Base-by-base conservation (phyloP, 1,140 invertebrate genomes). In the Tetramorium simillimum region DNA sequence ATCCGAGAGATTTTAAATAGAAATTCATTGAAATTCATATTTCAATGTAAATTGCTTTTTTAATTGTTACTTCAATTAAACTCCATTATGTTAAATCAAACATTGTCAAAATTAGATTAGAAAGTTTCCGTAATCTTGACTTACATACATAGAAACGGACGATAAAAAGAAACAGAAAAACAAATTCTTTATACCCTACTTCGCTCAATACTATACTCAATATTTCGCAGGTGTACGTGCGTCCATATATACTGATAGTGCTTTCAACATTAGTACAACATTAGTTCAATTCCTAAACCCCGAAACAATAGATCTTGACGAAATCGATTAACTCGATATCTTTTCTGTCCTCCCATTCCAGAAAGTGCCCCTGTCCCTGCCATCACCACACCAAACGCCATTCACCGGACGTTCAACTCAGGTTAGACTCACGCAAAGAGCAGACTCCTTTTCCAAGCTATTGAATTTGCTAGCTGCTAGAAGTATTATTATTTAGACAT, bases 391-490 rank as follows among this genome's bases (percentile, higher is more conserved):
- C 89, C 93, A 90, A 92, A 93, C 90, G 91, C 92, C 88, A 92
- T 93, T 91, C 93, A 88, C 80, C 92, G 93, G 93, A 94, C 92
- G 86, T 94, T 93, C 91, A 92, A 91, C 87, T 93, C 93, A 94
- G 94, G 94, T 94, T 94, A 94, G 94, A 94, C 91, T 92, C 86
- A 92, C 91, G 92, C 91, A 91, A 21, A 91, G 76, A 92, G 89
- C 89, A 90, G 88, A 92, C 58, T 91, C 90, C 90, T 89, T 86
- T 90, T 90, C 91, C 92, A 89, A 80, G 76, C 92, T 90, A 88
- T 90, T 92, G 78, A 86, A 85, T 78, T 85, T 78, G 81, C 86
- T 77, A 58, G 65, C 76, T 37, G 76, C 77, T 90, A 90, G 80
- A 88, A 88, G 51, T 87, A 84, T 81, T 82, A 67, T 86, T 78